phyloP scores from a whole-genome alignment of 2,797 vertebrate species.

The Calcarius lapponicus region DNA sequence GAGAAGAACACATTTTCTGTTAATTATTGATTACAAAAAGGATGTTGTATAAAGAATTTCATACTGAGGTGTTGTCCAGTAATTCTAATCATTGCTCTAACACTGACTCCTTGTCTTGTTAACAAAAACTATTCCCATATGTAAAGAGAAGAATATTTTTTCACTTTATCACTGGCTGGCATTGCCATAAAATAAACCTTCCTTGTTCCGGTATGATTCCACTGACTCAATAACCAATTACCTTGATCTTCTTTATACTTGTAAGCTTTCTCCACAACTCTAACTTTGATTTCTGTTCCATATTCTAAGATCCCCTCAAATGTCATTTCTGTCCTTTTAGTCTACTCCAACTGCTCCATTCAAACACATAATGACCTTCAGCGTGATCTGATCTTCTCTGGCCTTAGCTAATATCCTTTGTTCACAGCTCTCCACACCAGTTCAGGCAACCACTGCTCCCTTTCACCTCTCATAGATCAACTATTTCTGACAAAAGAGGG shows the following conservation, averaged over 20 bases:
- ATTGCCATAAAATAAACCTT: background rate
- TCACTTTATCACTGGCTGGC: background rate
- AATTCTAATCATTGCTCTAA: slow-evolving; percentile 2
- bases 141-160: background rate
- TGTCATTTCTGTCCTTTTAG: background rate
- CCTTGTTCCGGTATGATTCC: background rate
- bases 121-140: background rate
- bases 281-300: background rate
- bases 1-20: background rate
- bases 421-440: background rate
- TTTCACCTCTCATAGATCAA: background rate
- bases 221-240: background rate
- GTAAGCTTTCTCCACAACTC: background rate
- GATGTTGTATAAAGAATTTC: background rate
- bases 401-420: background rate
- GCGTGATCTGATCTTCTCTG: background rate
- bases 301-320: background rate
- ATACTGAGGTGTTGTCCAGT: background rate
- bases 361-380: background rate
- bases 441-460: background rate
- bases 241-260: background rate
- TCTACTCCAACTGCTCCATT: background rate
- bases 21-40: background rate
- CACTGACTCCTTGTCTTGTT: background rate
- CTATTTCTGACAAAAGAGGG: too few relatives aligned